Evolutionary conservation across 1,140 invertebrate genomes (phyloP).

Genomic region (Pogonus chalceus): DNA sequence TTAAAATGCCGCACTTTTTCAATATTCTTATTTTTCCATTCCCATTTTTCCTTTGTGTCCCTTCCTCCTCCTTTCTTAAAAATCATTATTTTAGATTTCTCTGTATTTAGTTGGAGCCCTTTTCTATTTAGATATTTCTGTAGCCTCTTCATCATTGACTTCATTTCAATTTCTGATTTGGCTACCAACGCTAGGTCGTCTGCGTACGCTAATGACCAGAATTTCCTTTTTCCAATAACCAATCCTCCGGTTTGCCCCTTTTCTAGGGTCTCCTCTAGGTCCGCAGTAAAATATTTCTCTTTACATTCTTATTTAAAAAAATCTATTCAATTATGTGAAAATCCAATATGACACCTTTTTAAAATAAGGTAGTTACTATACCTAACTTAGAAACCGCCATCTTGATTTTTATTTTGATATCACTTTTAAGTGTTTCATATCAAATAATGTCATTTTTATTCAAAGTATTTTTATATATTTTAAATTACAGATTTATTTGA

Average conservation of each 20-base stretch:
- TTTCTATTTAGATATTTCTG: background rate
- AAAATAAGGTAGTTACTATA: too few relatives aligned
- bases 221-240: background rate
- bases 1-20: background rate
- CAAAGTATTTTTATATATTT: too few relatives aligned
- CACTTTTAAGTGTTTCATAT: too few relatives aligned
- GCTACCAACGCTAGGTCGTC: constrained; percentile 5
- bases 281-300: background rate
- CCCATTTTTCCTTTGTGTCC: background rate
- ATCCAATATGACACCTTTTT: too few relatives aligned
- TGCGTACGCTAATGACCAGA: background rate
- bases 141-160: background rate
- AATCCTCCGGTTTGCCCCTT: background rate
- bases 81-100: background rate
- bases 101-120: background rate
- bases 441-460: too few relatives aligned
- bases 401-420: too few relatives aligned
- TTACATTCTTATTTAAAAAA: too few relatives aligned
- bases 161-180: background rate
- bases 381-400: too few relatives aligned
- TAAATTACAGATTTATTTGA: too few relatives aligned
- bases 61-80: background rate
- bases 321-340: too few relatives aligned
- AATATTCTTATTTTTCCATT: background rate
- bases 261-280: background rate